A percentile compares a stretch with the other conserved stretches of the same genome.
Conservation (phyloP, 2,888 invertebrate species). For the Neelides folsomi region DNA sequence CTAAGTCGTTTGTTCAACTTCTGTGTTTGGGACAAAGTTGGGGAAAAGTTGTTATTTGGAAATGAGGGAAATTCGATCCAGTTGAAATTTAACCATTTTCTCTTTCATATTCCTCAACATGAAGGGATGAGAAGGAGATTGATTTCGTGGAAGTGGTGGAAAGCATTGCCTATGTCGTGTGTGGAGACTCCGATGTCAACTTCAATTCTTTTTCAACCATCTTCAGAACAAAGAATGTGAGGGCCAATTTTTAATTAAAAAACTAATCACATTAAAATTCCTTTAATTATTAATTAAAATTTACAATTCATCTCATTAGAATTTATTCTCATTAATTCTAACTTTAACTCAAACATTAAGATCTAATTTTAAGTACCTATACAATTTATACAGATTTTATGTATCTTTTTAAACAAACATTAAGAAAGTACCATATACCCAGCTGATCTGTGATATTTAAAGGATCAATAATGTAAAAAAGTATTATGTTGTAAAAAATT, state of each 20-base stretch:
- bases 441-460: no score
- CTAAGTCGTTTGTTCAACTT: no score
- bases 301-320: no score
- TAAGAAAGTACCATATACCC: no score
- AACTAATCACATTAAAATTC: not conserved
- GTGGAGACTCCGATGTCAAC: constrained; percentile 61
- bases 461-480: no score
- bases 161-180: constrained; percentile 70
- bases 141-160: constrained; percentile 76
- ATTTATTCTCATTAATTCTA: not conserved
- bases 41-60: not conserved
- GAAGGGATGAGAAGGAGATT: constrained; percentile 66
- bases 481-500: no score
- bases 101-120: constrained; percentile 31
- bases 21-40: not conserved
- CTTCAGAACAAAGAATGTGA: constrained; percentile 68
- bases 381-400: no score
- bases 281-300: no score
- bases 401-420: no score
- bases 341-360: no score
- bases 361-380: no score
- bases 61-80: not conserved
- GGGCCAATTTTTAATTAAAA: constrained; percentile 34
- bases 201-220: constrained; percentile 60
- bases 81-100: not conserved